Percentiles rank a stretch among this genome's conserved stretches.
phyloP scores from a whole-genome alignment of 2,888 invertebrate species.

The Trachelus iudaicus region DNA sequence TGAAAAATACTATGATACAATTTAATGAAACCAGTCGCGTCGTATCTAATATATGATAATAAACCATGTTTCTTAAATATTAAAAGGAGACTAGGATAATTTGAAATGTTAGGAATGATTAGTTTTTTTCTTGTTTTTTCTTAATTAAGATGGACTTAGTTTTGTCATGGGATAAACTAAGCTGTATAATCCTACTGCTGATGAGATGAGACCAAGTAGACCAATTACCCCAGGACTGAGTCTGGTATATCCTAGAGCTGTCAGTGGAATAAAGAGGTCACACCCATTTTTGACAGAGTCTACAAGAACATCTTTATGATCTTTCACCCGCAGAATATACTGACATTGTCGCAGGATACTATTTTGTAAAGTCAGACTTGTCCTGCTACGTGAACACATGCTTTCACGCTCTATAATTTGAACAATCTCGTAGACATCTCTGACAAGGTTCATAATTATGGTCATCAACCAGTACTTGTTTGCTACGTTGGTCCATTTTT shows the following conservation, averaged over 20 bases:
- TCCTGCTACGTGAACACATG: conserved; percentile 43
- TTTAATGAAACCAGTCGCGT: no score
- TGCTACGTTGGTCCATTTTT: conserved; percentile 79
- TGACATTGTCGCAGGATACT: conserved; percentile 40
- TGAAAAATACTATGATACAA: no score
- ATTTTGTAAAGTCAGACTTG: conserved; percentile 43
- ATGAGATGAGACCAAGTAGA: conserved; percentile 82
- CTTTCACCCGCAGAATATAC: conserved; percentile 46
- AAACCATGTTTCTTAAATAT: no score
- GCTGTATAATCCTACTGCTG: conserved; percentile 81
- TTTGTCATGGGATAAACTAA: conserved; percentile 83
- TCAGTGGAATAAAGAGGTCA: conserved; percentile 88
- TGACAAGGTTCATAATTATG: conserved; percentile 80
- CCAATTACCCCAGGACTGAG: conserved; percentile 84
- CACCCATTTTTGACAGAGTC: conserved; percentile 89
- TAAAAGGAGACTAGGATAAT: no score
- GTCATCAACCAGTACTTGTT: conserved; percentile 89
- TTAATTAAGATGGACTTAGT: conserved; percentile 71
- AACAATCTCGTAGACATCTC: conserved; percentile 88
- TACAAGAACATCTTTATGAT: conserved; percentile 77
- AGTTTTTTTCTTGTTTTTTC: no score
- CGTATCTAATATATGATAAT: no score
- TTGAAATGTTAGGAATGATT: no score
- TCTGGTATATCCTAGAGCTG: conserved; percentile 81
- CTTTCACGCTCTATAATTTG: conserved; percentile 69